Evolutionary conservation across 2,888 invertebrate genomes (phyloP).

Genomic region (Apamea monoglypha): DNA sequence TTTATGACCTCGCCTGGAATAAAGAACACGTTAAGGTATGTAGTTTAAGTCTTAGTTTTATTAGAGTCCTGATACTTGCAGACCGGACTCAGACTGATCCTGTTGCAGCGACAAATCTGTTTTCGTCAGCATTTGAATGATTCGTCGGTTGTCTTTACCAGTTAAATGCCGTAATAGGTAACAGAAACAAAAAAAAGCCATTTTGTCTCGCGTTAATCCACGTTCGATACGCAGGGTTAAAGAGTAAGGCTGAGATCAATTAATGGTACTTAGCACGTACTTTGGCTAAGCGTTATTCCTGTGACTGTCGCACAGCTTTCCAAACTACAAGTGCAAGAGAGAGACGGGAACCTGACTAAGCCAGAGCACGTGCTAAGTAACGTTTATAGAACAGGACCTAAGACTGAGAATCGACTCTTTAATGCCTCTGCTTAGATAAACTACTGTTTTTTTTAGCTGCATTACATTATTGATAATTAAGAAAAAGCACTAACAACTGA

Average conservation of each 20-base stretch:
- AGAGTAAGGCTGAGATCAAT: background rate
- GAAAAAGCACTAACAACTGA: background rate
- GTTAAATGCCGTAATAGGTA: too few species aligned
- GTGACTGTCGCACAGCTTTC: too few species aligned
- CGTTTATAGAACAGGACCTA: background rate
- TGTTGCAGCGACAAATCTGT: background rate
- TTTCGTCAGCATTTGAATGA: background rate
- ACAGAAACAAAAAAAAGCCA: too few species aligned
- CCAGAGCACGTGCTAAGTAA: background rate
- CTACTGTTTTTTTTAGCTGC: background rate
- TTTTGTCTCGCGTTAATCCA: too few species aligned
- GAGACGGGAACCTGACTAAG: background rate
- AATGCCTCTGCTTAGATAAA: too few species aligned
- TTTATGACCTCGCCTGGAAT: constrained; percentile 49
- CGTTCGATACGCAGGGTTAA: background rate
- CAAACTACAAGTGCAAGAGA: background rate
- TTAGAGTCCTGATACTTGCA: background rate
- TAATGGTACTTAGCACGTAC: background rate
- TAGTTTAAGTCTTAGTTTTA: background rate
- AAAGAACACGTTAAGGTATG: background rate
- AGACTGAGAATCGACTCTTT: background rate
- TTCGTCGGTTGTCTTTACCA: background rate
- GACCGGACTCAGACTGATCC: background rate
- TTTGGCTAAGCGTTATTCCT: background rate
- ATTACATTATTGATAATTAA: background rate